Conservation (phyloP, 2,888 invertebrate genomes). For the Diarsia mendica region DNA sequence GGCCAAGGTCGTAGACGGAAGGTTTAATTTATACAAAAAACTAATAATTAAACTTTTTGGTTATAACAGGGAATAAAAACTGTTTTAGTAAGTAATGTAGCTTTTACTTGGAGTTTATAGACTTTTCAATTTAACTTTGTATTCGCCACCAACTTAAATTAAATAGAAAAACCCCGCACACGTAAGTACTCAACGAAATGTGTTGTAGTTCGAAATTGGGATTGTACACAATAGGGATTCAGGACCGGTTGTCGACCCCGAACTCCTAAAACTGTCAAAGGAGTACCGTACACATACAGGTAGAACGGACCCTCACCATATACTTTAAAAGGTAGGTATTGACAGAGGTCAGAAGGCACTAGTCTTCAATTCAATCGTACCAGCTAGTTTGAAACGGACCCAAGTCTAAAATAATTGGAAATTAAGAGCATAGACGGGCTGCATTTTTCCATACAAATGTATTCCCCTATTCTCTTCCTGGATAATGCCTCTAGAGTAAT, state of each 20-base stretch:
- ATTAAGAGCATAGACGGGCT: too few relatives aligned
- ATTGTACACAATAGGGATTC: slow-evolving; percentile 45
- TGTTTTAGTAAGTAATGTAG: not conserved
- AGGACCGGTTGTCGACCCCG: slow-evolving; percentile 16
- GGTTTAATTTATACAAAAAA: slow-evolving; percentile 14
- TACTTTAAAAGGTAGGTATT: not conserved
- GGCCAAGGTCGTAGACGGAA: not conserved
- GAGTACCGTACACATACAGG: slow-evolving; percentile 16
- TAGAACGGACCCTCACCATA: too few relatives aligned
- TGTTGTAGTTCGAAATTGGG: slow-evolving; percentile 52
- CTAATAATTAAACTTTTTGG: slow-evolving; percentile 16
- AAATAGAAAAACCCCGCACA: slow-evolving; percentile 1
- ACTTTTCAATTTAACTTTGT: not conserved
- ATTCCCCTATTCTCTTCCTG: too few relatives aligned
- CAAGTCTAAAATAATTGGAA: not conserved
- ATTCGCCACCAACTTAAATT: not conserved
- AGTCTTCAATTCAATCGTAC: not conserved
- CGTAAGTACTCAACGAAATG: slow-evolving; percentile 8
- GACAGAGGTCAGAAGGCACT: slow-evolving; percentile 18
- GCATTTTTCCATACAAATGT: too few relatives aligned
- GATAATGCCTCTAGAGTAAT: too few relatives aligned
- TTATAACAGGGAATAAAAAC: slow-evolving; percentile 2
- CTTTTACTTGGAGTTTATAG: not conserved
- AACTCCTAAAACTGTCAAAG: slow-evolving; percentile 37
- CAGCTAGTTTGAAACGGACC: not conserved